Evolutionary conservation across 2,113 vertebrate species (phyloP).

Genomic region (Scytalopus superciliaris): DNA sequence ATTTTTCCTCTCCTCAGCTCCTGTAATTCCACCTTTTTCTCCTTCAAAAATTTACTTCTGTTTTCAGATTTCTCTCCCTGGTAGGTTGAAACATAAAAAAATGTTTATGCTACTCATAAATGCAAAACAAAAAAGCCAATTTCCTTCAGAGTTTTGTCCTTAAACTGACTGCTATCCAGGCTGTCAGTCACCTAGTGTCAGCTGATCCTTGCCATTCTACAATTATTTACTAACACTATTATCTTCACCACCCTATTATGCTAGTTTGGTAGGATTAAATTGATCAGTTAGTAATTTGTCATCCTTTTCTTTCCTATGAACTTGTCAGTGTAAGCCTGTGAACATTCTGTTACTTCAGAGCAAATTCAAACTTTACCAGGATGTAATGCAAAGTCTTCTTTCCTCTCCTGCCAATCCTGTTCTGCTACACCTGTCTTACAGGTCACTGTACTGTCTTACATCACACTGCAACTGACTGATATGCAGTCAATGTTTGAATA

Average conservation of each 20-base stretch:
- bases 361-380: background rate
- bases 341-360: background rate
- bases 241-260: background rate
- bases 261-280: background rate
- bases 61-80: background rate
- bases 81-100: background rate
- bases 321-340: background rate
- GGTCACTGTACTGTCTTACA: too few species aligned
- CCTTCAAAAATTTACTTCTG: background rate
- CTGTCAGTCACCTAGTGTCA: background rate
- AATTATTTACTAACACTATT: background rate
- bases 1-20: background rate
- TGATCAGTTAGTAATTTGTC: accelerated
- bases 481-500: background rate
- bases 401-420: background rate
- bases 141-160: background rate
- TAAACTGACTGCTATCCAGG: background rate
- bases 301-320: background rate
- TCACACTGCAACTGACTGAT: background rate
- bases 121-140: accelerated
- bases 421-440: background rate
- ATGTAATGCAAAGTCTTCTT: background rate
- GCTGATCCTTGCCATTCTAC: background rate
- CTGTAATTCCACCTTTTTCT: background rate
- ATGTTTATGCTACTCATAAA: background rate